Evolutionary conservation across 2,888 invertebrate genomes (phyloP), one percentile per base, ranked within the genome.

Genomic region (Cremastinae sp.): DNA sequence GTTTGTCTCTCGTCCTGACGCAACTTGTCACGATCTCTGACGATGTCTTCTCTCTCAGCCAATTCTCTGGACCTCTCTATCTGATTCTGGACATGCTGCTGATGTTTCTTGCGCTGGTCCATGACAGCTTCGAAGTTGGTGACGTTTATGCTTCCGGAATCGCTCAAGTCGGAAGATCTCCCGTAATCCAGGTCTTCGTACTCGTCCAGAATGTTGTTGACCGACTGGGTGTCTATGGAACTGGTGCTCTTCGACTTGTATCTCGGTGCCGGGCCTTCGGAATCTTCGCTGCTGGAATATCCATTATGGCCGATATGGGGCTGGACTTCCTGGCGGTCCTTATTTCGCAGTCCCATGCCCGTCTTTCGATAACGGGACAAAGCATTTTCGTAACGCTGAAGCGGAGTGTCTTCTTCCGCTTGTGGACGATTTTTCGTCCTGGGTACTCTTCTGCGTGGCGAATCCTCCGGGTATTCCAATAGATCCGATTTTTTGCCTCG

Each of bases 131-230:
- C 85, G 72, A 84, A 86, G 78, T 87, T 87, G 0, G 80, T 81
- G 64, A 85, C 83, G 65, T 75, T 83, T 65, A 86, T 82, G 62
- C 83, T 86, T 0, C 83, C 86, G 0, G 84, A 82, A 66, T 86
- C 87, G 61, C 86, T 86, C 9, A 84, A 71, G 18, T 87, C 86
- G n/a, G 87, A 85, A 0, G 86, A 85, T 12, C 82, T 80, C 4
- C 85, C 69, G 69, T 82, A 85, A 64, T 87, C 85, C 2, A 87
- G 79, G 69, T 87, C 87, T 77, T 87, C 87, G 79, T 84, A 87
- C 78, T 87, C 87, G 75, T 87, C 87, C 22, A 87, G 80, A 18
- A 87, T 87, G 43, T 87, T 87, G 78, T 87, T 87, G 9, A 87
- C 85, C 36, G 87, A 87, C 56, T 87, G 87, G 0, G 87, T 85